These are phyloP conservation scores for Dendrolimus kikuchii DNA, from an alignment of 1,140 invertebrate genomes.

Conservation along the genomic window DNA sequence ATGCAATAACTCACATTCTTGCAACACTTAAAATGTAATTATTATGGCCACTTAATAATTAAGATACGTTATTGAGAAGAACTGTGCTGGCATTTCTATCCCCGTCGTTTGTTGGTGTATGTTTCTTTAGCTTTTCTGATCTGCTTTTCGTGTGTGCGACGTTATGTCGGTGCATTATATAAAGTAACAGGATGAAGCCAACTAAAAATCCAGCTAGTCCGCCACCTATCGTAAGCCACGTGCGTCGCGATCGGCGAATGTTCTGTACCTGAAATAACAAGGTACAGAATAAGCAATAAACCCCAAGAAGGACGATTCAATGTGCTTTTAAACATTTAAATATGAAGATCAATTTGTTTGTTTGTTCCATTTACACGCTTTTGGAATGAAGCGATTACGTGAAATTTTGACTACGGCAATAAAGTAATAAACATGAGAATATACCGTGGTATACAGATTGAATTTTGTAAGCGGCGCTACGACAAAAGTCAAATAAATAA, in stretches of 20 bases:
- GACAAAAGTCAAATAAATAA: no score
- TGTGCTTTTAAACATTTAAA: no score
- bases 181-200: constrained; percentile 59
- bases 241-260: constrained; percentile 40
- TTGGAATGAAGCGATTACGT: no score
- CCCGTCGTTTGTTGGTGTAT: constrained; percentile 17
- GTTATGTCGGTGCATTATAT: constrained; percentile 65
- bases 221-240: constrained; percentile 60
- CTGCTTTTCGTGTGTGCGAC: constrained; percentile 54
- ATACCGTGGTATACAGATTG: no score
- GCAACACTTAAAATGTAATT: background rate
- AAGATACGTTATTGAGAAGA: constrained; percentile 34
- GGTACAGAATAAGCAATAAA: background rate
- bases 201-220: constrained; percentile 61
- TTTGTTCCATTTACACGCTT: no score
- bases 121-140: constrained; percentile 38
- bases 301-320: no score
- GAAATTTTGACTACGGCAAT: no score
- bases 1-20: no score
- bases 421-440: no score
- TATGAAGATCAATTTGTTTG: no score
- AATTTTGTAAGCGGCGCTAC: no score
- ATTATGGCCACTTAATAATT: background rate
- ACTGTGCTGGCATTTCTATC: constrained; percentile 35
- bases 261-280: constrained; percentile 41